Conservation (phyloP, 1,140 invertebrate genomes). For the Drosophila novamexicana region DNA sequence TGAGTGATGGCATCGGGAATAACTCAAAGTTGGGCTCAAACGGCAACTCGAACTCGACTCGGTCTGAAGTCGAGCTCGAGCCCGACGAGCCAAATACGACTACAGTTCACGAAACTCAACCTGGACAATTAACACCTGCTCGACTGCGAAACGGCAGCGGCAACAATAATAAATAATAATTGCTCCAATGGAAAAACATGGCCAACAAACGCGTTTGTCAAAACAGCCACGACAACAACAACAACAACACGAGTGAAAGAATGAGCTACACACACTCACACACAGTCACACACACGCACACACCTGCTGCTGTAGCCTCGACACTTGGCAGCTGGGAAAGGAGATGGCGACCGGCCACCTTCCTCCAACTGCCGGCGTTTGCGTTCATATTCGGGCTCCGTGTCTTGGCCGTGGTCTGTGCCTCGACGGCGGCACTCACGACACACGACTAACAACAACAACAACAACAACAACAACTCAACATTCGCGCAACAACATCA, state of each 20-base stretch:
- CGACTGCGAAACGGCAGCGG: conserved; percentile 35
- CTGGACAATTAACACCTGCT: conserved; percentile 71
- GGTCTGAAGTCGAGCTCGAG: background rate
- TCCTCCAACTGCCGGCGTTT: background rate
- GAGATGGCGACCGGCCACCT: conserved; percentile 32
- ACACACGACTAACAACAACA: conserved; percentile 62
- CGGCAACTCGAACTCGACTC: background rate
- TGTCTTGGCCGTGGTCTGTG: conserved; percentile 19
- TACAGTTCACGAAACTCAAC: conserved; percentile 15
- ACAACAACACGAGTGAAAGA: conserved; percentile 10
- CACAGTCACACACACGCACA: background rate
- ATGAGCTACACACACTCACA: conserved; percentile 15
- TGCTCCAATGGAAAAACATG: conserved; percentile 72
- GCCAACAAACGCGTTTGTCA: conserved; percentile 67
- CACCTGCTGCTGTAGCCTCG: conserved; percentile 30
- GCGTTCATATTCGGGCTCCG: conserved; percentile 31
- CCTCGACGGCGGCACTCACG: conserved; percentile 39
- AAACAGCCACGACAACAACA: conserved; percentile 29
- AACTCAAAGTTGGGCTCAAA: conserved; percentile 8
- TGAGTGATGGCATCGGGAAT: conserved; percentile 42
- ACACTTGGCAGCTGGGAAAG: conserved; percentile 32
- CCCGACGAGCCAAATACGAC: background rate
- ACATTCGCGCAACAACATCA: conserved; percentile 60
- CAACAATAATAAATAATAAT: conserved; percentile 79
- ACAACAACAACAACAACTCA: conserved; percentile 24